These are phyloP conservation scores for Schizothorax lantsangensis DNA, from an alignment of 2,797 vertebrate genomes.

Conservation along the genomic window DNA sequence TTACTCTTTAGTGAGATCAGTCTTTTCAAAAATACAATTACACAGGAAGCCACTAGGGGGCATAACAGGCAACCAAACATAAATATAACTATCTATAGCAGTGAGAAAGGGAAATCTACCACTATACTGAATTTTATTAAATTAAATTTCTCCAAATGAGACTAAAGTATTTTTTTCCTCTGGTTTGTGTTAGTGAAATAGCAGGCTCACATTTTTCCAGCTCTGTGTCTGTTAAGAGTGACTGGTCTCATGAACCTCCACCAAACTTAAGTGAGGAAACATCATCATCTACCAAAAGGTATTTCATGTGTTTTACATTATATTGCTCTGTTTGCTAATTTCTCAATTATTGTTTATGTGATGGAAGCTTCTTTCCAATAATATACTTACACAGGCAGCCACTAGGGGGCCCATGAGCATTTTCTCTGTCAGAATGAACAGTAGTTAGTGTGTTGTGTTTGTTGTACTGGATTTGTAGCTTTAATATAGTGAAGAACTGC, in stretches of 20 bases:
- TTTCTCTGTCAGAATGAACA: not conserved
- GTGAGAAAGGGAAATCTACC: too few species aligned
- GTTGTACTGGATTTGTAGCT: too few species aligned
- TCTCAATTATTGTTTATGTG: not conserved
- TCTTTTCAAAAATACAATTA: too few species aligned
- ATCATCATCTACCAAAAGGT: not conserved
- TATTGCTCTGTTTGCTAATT: not conserved
- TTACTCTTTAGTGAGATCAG: too few species aligned
- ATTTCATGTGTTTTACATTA: not conserved
- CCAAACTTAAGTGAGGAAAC: not conserved
- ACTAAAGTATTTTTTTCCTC: not conserved
- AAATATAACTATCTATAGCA: too few species aligned
- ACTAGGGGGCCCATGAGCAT: not conserved
- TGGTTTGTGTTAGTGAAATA: not conserved
- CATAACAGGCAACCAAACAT: too few species aligned
- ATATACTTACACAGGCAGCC: not conserved
- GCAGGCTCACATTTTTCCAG: not conserved
- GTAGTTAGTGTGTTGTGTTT: not conserved
- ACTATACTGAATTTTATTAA: not conserved
- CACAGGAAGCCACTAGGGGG: too few species aligned
- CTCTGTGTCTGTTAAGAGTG: not conserved
- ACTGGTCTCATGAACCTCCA: rapidly evolving
- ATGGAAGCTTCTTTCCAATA: not conserved
- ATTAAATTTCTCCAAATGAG: not conserved
- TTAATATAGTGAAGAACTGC: not conserved